Percentiles rank a stretch among this genome's conserved stretches.
These are phyloP conservation scores for Penaeus vannamei DNA, from an alignment of 1,140 invertebrate species.

Conservation along the genomic window DNA sequence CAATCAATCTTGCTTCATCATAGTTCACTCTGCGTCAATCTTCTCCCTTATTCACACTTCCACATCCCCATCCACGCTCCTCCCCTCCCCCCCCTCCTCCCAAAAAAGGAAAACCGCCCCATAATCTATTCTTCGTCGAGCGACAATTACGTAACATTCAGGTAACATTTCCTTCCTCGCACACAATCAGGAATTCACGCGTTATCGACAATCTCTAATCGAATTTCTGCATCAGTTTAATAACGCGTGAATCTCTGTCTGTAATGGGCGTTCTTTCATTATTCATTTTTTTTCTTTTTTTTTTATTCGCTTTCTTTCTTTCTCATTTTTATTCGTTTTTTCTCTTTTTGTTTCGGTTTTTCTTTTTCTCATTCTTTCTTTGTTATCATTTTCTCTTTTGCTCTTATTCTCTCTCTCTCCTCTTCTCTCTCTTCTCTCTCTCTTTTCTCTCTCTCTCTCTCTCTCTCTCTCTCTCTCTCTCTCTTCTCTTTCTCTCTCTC, in stretches of 20 bases:
- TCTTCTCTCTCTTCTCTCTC: neutral
- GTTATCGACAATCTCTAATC: too few species aligned
- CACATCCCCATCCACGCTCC: neutral
- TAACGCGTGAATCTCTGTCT: constrained; percentile 6
- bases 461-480: neutral
- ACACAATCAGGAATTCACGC: too few species aligned
- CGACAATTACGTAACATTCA: too few species aligned
- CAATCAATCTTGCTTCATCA: too few species aligned
- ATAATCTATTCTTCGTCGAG: too few species aligned
- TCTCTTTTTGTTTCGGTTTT: too few species aligned
- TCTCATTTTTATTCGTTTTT: neutral
- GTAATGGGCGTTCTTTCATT: too few species aligned
- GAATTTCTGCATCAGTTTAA: too few species aligned
- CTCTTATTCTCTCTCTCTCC: neutral
- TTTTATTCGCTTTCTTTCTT: too few species aligned
- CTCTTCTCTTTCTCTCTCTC: neutral
- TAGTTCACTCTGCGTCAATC: neutral
- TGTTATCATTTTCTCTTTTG: neutral
- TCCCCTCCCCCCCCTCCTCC: too few species aligned
- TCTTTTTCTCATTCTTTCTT: neutral
- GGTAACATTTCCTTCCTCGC: too few species aligned
- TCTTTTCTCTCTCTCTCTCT: neutral
- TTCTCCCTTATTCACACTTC: neutral
- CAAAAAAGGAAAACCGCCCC: neutral
- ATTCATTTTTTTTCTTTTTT: neutral